Base-by-base conservation (phyloP, 2,797 vertebrate genomes). In the Echeneis naucrates region DNA sequence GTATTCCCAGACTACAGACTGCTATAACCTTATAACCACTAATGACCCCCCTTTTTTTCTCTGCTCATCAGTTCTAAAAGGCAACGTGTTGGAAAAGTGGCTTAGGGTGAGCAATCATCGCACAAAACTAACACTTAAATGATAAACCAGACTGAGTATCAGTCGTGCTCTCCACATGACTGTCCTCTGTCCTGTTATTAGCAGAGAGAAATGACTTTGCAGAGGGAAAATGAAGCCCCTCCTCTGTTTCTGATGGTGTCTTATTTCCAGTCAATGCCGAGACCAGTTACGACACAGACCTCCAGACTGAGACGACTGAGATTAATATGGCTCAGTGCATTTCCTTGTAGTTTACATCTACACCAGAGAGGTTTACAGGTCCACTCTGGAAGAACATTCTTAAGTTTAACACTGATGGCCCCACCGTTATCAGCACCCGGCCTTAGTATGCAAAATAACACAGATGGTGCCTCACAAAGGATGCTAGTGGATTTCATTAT, bases 21-120 rank as follows among this genome's bases (percentile, higher is more conserved):
- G 60, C 42, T 37, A 47, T 53, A 78, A 77, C 75, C 60, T 78
- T 70, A 60, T 44, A 81, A 75, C 80, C 78, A 71, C 72, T 77
- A 82, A 87, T 78, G 38, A 69, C 37, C 40, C 59, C 26, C 17
- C 53, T 59, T 52, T 64, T 63, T 44, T n/a, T n/a, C n/a, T 8
- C 53, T 54, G 37, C 54, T 72, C 32, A 54, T 72, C 59, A 65
- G 8, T 72, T 30, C 56, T 51, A 48, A 44, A 75, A 72, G 61
- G 58, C 68, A 57, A 74, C 68, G 73, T 80, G 77, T 78, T 78
- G 68, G 68, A 84, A 78, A 85, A 74, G 65, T 42, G 24, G 68
- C 61, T 62, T 1, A 11, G 68, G 42, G 35, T 66, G 62, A 73
- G 47, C 54, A 72, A 60, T 78, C 55, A 55, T 30, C 52, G 63